Base-by-base conservation (phyloP, 2,797 vertebrate species). In the Spatula versicolor region DNA sequence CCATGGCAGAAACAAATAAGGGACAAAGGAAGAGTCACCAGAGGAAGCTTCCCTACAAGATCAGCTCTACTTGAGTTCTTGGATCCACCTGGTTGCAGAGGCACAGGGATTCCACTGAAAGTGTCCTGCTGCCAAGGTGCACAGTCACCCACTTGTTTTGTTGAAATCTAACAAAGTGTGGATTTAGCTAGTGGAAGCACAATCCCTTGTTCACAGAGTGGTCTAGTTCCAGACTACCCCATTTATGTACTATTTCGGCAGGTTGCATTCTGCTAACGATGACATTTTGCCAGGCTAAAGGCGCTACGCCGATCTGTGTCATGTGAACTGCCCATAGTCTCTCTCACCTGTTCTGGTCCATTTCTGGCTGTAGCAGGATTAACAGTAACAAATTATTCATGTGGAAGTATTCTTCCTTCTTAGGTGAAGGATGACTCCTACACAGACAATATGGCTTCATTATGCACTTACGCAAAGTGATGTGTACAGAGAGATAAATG, bases 351-450 rank as follows among this genome's bases (percentile, higher is more conserved):
- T 69, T 92, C 80, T 88, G 63, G 74, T 97, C 77, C 33, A 58
- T 45, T 94, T 91, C 71, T 83, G 33, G 18, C 21, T 75, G 39
- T 31, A 91, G 21, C 35, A 71, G 74, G 86, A 93, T 77, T 90
- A 88, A 84, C 64, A 48, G 54, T 80, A 72, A n/a, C 67, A 80
- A 92, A 94, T 91, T 88, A 91, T 74, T 86, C 60, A 79, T 2
- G 9, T 77, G 74, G 63, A 95, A 96, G 71, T 63, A 88, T 39
- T 84, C 62, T 78, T 54, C 82, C 87, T 88, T 94, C 50, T 75
- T 92, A 69, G 71, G 78, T 93, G 86, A 85, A 72, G n/a, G 80
- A 15, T 37, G 83, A 78, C 78, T 43, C 39, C 74, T 88, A 52
- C 68, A 58, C 31, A 73, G 56, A 86, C 69, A 50, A 86, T 91